Evolutionary conservation across 2,888 invertebrate species (phyloP).

Genomic region (Lymantria dispar): DNA sequence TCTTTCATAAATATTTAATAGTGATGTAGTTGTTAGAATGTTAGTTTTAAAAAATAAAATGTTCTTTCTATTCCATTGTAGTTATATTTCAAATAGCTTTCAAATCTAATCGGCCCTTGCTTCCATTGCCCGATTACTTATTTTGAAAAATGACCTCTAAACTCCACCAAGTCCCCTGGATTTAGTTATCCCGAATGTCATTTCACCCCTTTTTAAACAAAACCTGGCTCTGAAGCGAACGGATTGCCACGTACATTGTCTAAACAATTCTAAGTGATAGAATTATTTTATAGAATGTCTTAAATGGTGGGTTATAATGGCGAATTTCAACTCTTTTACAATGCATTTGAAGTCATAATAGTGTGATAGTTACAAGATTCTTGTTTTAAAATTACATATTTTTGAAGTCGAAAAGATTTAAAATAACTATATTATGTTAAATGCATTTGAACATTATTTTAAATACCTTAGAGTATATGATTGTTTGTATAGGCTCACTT

Average conservation of each 20-base stretch:
- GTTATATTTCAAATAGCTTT: neutral
- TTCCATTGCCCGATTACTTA: constrained; percentile 44
- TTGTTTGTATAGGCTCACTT: constrained; percentile 38
- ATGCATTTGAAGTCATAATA: constrained; percentile 7
- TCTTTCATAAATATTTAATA: too few species aligned
- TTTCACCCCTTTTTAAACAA: constrained; percentile 74
- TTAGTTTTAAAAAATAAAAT: neutral
- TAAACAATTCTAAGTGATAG: constrained; percentile 74
- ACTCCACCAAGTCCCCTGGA: constrained; percentile 48
- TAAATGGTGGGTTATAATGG: constrained; percentile 23
- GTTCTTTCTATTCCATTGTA: too few species aligned
- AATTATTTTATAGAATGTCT: constrained; percentile 40
- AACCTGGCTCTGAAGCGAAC: constrained; percentile 73
- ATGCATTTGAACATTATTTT: constrained; percentile 34
- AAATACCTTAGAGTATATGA: constrained; percentile 31
- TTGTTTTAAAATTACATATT: constrained; percentile 48
- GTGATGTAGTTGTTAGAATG: too few species aligned
- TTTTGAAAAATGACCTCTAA: constrained; percentile 75
- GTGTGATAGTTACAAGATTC: constrained; percentile 31
- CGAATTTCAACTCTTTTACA: constrained; percentile 16
- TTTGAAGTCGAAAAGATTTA: constrained; percentile 44
- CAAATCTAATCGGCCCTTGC: constrained; percentile 16
- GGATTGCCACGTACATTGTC: constrained; percentile 74
- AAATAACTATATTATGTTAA: constrained; percentile 31
- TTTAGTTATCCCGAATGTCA: constrained; percentile 73